A percentile compares a stretch with the other conserved stretches of the same genome.
These are phyloP conservation scores for Cololabis saira DNA, from an alignment of 2,113 vertebrate genomes.

Conservation along the genomic window DNA sequence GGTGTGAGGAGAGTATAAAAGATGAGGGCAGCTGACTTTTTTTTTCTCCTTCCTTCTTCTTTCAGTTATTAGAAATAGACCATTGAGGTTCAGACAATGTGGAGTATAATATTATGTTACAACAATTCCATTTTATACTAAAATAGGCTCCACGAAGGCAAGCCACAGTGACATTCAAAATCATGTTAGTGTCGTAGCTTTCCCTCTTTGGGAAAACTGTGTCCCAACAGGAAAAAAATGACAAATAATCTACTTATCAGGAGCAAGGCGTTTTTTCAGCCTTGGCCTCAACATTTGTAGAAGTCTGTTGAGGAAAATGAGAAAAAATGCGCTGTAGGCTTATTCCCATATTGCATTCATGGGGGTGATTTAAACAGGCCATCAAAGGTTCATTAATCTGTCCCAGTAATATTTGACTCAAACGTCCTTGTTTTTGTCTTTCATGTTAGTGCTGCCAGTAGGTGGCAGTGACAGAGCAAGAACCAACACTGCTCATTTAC, in stretches of 20 bases:
- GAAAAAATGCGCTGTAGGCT: constrained; percentile 26
- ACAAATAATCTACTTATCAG: constrained; percentile 45
- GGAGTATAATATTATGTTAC: constrained; percentile 47
- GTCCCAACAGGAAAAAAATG: constrained; percentile 18
- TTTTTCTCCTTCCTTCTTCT: constrained; percentile 38
- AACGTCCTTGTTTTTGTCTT: neutral
- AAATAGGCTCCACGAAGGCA: constrained; percentile 52
- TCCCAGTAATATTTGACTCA: neutral
- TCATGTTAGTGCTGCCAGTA: constrained; percentile 60
- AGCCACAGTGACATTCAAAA: constrained; percentile 34
- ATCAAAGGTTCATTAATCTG: constrained; percentile 3
- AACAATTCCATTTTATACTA: constrained; percentile 61
- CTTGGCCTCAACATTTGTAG: constrained; percentile 17
- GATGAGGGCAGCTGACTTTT: constrained; percentile 1
- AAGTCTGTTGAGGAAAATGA: constrained; percentile 13
- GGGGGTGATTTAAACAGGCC: neutral
- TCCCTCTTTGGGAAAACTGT: constrained; percentile 43
- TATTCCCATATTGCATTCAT: constrained; percentile 9
- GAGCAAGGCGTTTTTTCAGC: constrained; percentile 39
- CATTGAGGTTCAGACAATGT: constrained; percentile 45
- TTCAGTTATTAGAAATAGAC: constrained; percentile 52
- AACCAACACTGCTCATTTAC: constrained; percentile 21
- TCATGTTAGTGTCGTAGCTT: constrained; percentile 31
- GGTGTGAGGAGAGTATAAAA: constrained; percentile 13
- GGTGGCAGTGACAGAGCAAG: constrained; percentile 72